Base-by-base conservation (phyloP, 2,113 vertebrate species). In the Eretmochelys imbricata region DNA sequence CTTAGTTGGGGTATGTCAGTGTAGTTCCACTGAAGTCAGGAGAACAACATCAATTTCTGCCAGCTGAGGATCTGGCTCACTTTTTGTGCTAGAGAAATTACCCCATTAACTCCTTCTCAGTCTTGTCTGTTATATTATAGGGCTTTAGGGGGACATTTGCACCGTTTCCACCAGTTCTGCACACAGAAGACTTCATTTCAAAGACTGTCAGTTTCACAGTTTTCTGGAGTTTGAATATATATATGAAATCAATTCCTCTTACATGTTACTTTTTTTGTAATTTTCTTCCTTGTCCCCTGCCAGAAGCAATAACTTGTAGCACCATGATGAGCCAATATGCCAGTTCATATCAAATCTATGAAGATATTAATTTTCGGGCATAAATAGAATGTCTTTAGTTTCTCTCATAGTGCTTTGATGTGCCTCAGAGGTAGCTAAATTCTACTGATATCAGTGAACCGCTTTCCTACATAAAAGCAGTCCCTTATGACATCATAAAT, bases 331-430 rank as follows among this genome's bases (percentile, higher is more conserved):
- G 87, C 35, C 89, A 93, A 84, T 89, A 89, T 54, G 27, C 49
- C 85, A 86, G 75, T 93, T 98, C 85, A 48, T 81, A 72, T 96
- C 85, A 97, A 95, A 89, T 95, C 88, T 88, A 78, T 94, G 27
- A 84, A 19, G 4, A 35, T 87, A 92, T 96, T 95, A 86, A 94
- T 89, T 96, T 92, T 82, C 80, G 93, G 12, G 87, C 84, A 65
- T 93, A 87, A 96, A 86, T 51, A 82, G 59, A 24, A n/a, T 89
- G 53, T 54, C 80, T 81, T 81, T 76, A 69, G 89, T 31, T 85
- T 88, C 80, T 87, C 81, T 89, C 16, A 0, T 81, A 82, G 55
- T 80, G 46, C 57, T 97, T 92, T 90, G 84, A 90, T 94, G 80
- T 90, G 50, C 76, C 93, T 97, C 86, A n/a, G 51, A 91, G 80